phyloP scores from a whole-genome alignment of 2,797 vertebrate genomes.

The Dromococcyx pavoninus region DNA sequence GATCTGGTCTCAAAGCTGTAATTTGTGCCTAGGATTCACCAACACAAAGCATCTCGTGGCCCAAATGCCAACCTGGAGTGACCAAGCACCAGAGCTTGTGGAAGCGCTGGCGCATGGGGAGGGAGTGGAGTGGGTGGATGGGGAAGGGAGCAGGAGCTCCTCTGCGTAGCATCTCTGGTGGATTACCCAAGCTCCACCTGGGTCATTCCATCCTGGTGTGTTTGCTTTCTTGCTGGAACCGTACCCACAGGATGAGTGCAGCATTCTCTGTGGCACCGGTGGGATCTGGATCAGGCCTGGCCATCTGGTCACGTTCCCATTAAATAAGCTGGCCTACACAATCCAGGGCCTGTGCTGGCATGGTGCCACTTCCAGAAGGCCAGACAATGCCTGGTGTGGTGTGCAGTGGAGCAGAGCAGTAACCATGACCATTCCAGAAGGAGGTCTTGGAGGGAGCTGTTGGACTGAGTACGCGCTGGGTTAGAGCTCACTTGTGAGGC shows the following conservation, averaged over 20 bases:
- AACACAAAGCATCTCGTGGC: neutral
- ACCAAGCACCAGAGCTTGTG: fast-evolving
- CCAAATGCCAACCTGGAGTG: neutral
- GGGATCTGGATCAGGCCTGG: neutral
- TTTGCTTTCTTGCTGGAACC: neutral
- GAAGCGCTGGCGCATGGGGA: neutral
- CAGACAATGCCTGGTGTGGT: neutral
- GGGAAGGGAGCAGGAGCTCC: neutral
- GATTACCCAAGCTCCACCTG: neutral
- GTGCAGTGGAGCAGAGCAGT: neutral
- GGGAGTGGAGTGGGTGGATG: neutral
- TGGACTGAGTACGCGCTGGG: neutral
- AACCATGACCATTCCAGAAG: neutral
- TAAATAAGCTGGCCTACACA: neutral
- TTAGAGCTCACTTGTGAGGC: neutral
- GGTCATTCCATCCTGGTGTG: neutral
- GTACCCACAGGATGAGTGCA: neutral
- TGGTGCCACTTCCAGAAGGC: neutral
- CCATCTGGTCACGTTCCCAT: neutral
- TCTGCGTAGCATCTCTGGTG: neutral
- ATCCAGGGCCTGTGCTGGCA: neutral
- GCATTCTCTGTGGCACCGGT: neutral
- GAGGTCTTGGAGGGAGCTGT: neutral
- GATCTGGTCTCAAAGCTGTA: neutral
- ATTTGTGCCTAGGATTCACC: neutral